These are phyloP conservation scores for Ochropleura leucogaster DNA, from an alignment of 2,888 invertebrate species.

Conservation along the genomic window DNA sequence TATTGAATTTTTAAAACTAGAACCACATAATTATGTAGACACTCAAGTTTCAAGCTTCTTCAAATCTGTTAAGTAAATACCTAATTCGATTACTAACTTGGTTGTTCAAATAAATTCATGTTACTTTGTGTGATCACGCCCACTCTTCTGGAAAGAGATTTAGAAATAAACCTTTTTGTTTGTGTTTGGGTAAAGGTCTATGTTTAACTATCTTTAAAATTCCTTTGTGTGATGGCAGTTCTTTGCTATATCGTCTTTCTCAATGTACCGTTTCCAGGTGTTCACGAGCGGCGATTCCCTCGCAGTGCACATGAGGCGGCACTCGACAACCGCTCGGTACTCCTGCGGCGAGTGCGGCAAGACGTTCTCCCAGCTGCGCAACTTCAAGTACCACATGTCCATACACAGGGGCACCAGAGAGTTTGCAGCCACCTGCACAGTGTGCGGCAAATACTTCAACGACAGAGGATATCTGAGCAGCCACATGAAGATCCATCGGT, in stretches of 20 bases:
- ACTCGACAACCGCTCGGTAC: constrained; percentile 88
- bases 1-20: constrained; percentile 12
- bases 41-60: constrained; percentile 18
- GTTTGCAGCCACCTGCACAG: constrained; percentile 92
- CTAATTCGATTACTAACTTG: background rate
- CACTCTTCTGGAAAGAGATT: background rate
- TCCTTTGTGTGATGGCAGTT: background rate
- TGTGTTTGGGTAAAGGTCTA: background rate
- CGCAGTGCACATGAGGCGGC: constrained; percentile 73
- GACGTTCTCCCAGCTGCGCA: constrained; percentile 95
- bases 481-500: constrained; percentile 96
- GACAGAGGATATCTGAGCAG: constrained; percentile 96
- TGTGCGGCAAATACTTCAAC: constrained; percentile 95
- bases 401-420: constrained; percentile 96
- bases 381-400: constrained; percentile 96
- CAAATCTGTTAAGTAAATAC: constrained; percentile 22
- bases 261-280: constrained; percentile 68
- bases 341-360: constrained; percentile 94
- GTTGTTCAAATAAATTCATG: background rate
- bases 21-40: background rate
- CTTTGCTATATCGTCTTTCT: background rate
- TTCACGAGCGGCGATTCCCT: constrained; percentile 74
- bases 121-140: background rate
- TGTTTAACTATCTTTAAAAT: background rate
- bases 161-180: background rate